Evolutionary conservation across 2,888 invertebrate species (phyloP).

Genomic region (Auanema sp.): DNA sequence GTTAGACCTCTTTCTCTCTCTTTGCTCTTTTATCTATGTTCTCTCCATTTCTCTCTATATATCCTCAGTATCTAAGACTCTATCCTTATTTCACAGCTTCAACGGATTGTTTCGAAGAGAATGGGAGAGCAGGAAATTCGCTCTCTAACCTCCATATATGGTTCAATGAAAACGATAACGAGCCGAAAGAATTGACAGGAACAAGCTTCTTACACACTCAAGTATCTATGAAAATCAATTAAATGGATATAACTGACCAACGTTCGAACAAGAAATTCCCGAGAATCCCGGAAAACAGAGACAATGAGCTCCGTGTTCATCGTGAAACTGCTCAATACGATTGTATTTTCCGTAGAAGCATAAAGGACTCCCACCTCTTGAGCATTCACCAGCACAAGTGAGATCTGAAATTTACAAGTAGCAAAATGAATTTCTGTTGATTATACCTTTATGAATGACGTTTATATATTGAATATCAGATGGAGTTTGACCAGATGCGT

Average conservation of each 20-base stretch:
- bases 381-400: conserved; percentile 53
- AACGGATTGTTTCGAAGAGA: too few relatives aligned
- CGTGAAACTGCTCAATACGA: conserved; percentile 37
- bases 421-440: background rate
- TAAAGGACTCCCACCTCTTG: conserved; percentile 51
- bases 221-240: background rate
- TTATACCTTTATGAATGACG: conserved; percentile 46
- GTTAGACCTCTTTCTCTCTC: too few relatives aligned
- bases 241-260: conserved; percentile 26
- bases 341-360: conserved; percentile 52
- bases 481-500: conserved; percentile 55
- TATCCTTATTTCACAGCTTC: too few relatives aligned
- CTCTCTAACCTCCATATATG: too few relatives aligned
- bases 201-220: too few relatives aligned
- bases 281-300: conserved; percentile 59
- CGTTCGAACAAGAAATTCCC: conserved; percentile 47
- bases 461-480: conserved; percentile 48
- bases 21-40: too few relatives aligned
- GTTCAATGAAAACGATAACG: too few relatives aligned
- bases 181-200: too few relatives aligned
- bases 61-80: too few relatives aligned
- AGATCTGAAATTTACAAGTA: conserved; percentile 40
- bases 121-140: too few relatives aligned
- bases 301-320: conserved; percentile 50
- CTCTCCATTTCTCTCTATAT: too few relatives aligned